Evolutionary conservation across 30 jellyfish, hydroid and myxozoan genomes (phyloP).

Genomic region (Cassiopea andromeda): DNA sequence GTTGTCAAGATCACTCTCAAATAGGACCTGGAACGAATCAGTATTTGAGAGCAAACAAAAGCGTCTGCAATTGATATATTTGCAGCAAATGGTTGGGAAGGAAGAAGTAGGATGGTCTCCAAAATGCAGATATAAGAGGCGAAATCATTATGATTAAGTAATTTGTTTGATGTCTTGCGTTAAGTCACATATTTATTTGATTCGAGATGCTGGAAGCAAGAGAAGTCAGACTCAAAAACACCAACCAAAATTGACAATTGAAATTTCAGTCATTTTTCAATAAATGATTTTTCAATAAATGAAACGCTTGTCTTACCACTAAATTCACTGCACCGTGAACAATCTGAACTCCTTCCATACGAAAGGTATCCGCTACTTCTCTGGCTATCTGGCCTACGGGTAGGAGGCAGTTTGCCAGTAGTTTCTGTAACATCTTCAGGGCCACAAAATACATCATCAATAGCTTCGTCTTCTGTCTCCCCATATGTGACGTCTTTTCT

Average conservation of each 20-base stretch:
- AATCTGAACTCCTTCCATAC: background rate
- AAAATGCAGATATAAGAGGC: too few relatives aligned
- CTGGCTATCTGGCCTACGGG: background rate
- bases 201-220: background rate
- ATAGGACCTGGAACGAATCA: too few relatives aligned
- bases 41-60: too few relatives aligned
- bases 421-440: background rate
- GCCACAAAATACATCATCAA: background rate
- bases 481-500: background rate
- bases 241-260: background rate
- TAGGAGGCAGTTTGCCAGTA: background rate
- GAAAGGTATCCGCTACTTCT: slow-evolving; percentile 19
- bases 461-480: background rate
- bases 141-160: too few relatives aligned
- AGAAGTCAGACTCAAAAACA: background rate
- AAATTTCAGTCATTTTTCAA: background rate
- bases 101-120: too few relatives aligned
- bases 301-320: slow-evolving; percentile 1
- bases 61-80: too few relatives aligned
- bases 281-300: background rate
- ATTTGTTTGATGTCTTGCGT: too few relatives aligned
- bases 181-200: too few relatives aligned
- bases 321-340: background rate
- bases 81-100: too few relatives aligned
- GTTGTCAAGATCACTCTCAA: too few relatives aligned